Evolutionary conservation across 2,797 vertebrate genomes (phyloP).

Genomic region (Mastacembelus armatus): DNA sequence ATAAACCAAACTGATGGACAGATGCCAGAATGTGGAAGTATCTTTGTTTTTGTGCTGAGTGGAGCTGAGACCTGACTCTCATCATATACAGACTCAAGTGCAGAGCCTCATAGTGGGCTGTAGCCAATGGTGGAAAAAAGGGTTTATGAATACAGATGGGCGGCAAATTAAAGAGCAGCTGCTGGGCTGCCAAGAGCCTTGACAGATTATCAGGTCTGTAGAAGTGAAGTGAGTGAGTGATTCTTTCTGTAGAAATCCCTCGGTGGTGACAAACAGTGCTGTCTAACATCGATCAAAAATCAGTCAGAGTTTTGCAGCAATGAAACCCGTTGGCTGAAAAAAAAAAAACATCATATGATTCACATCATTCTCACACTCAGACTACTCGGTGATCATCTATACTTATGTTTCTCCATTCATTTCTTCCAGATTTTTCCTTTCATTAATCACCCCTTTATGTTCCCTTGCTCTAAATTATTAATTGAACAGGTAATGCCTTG

Average conservation of each 20-base stretch:
- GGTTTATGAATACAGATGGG: background rate
- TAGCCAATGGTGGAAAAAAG: background rate
- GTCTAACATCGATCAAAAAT: background rate
- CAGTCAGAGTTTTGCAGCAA: background rate
- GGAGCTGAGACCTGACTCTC: background rate
- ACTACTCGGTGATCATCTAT: background rate
- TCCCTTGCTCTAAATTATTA: background rate
- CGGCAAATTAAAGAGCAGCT: conserved; percentile 8
- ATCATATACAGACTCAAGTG: background rate
- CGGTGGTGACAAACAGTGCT: background rate
- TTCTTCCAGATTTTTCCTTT: background rate
- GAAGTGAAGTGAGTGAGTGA: background rate
- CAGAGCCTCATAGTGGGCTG: conserved; percentile 2
- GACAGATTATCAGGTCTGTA: background rate
- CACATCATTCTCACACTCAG: background rate
- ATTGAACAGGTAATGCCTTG: background rate
- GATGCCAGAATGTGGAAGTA: conserved; percentile 17
- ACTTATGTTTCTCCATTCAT: background rate
- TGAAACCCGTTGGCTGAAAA: background rate
- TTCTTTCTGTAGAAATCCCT: background rate
- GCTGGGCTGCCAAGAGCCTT: no score
- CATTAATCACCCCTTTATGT: background rate
- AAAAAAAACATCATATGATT: background rate
- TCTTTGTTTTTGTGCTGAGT: conserved; percentile 6
- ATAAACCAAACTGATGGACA: conserved; percentile 50